A percentile compares a stretch with the other conserved stretches of the same genome.
Conservation (phyloP, 2,797 vertebrate species). For the Hozukius guyotensis region DNA sequence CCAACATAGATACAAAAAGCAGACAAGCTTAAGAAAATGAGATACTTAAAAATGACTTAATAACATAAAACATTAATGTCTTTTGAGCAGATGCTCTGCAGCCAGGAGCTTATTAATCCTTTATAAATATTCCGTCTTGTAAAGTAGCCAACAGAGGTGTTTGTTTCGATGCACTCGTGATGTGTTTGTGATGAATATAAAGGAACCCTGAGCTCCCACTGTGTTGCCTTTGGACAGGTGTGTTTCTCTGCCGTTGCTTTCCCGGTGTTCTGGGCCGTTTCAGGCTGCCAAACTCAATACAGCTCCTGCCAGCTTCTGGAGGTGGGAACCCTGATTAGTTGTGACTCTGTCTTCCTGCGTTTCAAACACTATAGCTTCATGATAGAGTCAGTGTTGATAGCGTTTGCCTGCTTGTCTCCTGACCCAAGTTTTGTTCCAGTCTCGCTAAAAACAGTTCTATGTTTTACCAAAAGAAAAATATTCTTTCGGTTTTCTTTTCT, state of each 20-base stretch:
- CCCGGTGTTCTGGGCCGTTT: conserved; percentile 49
- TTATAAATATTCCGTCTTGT: not conserved
- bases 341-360: conserved; percentile 58
- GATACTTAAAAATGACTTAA: not conserved
- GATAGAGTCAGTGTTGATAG: conserved; percentile 21
- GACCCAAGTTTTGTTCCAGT: not conserved
- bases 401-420: conserved; percentile 15
- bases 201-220: conserved; percentile 21
- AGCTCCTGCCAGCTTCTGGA: conserved; percentile 49
- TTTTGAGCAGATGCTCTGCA: not conserved
- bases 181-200: conserved; percentile 36
- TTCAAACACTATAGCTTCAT: conserved; percentile 31
- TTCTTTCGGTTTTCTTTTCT: not conserved
- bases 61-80: not conserved
- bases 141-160: not conserved
- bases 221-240: conserved; percentile 54
- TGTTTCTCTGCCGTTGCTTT: conserved; percentile 50
- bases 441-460: not conserved
- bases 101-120: not conserved
- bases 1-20: not conserved
- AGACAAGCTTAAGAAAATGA: not conserved
- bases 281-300: conserved; percentile 64
- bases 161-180: not conserved
- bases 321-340: conserved; percentile 60
- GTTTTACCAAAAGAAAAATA: not conserved